phyloP scores from a whole-genome alignment of 2,888 invertebrate species.

The Nemapogon koenigi region DNA sequence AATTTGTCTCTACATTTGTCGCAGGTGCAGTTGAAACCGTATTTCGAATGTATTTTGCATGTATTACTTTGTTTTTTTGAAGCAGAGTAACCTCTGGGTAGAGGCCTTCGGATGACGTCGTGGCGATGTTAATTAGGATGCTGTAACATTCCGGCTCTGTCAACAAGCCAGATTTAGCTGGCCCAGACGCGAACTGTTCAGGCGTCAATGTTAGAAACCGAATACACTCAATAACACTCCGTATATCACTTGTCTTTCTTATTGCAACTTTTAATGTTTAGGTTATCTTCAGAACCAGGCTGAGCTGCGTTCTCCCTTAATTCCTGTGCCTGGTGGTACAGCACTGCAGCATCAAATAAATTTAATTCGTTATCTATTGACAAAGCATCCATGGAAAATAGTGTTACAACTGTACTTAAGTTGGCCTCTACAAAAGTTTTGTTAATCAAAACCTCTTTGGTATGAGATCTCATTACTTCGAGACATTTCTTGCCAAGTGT shows the following conservation, averaged over 20 bases:
- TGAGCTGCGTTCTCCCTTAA: too few relatives aligned
- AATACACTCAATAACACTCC: constrained; percentile 77
- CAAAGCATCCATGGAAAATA: constrained; percentile 77
- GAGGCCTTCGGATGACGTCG: too few relatives aligned
- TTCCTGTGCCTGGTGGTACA: constrained; percentile 41
- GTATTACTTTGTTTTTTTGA: too few relatives aligned
- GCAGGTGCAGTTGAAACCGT: too few relatives aligned
- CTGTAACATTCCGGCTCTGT: constrained; percentile 80
- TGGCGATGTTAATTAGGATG: constrained; percentile 85
- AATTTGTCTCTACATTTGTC: too few relatives aligned
- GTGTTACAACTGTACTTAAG: constrained; percentile 73
- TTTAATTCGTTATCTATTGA: constrained; percentile 79
- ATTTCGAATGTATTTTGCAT: too few relatives aligned
- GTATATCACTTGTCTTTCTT: too few relatives aligned
- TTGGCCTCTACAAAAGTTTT: constrained; percentile 81
- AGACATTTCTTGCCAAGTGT: constrained; percentile 82
- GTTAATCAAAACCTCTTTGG: constrained; percentile 76
- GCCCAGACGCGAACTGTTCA: constrained; percentile 84
- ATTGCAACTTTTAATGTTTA: too few relatives aligned
- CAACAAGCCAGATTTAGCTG: constrained; percentile 76
- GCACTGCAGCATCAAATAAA: constrained; percentile 75
- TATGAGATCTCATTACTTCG: constrained; percentile 79
- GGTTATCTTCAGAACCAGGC: too few relatives aligned
- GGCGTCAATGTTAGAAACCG: constrained; percentile 81
- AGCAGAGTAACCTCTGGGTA: too few relatives aligned